Conservation (phyloP, 2,113 vertebrate species). For the Silurus meridionalis region DNA sequence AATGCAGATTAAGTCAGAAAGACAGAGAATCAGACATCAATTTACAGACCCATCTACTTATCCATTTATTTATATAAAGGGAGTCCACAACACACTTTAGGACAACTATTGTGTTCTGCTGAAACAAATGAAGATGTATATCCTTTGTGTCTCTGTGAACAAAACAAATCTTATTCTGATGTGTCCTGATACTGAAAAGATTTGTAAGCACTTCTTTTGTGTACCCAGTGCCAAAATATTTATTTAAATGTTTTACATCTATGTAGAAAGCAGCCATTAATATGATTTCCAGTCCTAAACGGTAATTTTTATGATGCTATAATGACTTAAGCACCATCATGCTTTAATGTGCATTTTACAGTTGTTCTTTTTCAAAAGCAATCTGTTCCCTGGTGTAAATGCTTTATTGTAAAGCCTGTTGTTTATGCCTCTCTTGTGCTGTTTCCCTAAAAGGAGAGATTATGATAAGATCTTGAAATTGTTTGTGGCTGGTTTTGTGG, state of each 20-base stretch:
- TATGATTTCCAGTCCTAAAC: slow-evolving; percentile 24
- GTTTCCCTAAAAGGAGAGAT: not conserved
- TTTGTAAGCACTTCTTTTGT: slow-evolving; percentile 31
- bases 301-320: not conserved
- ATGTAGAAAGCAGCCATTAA: slow-evolving; percentile 10
- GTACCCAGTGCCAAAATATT: slow-evolving; percentile 25
- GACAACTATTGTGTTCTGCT: slow-evolving; percentile 14
- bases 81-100: slow-evolving; percentile 15
- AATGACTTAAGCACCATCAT: slow-evolving; percentile 16
- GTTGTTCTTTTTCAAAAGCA: slow-evolving; percentile 34
- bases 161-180: slow-evolving; percentile 2
- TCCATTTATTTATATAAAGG: slow-evolving; percentile 30
- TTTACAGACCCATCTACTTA: slow-evolving; percentile 24
- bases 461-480: slow-evolving; percentile 13
- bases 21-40: slow-evolving; percentile 17
- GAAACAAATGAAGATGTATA: slow-evolving; percentile 20
- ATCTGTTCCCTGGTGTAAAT: slow-evolving; percentile 22
- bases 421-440: not conserved
- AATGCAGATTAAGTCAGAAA: slow-evolving; percentile 3
- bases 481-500: slow-evolving; percentile 3
- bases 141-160: slow-evolving; percentile 22
- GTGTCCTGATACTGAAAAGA: not conserved
- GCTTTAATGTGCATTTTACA: not conserved
- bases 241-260: slow-evolving; percentile 17
- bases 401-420: slow-evolving; percentile 3